These are phyloP conservation scores for Cotesia typhae DNA, from an alignment of 1,140 invertebrate genomes.

Conservation along the genomic window DNA sequence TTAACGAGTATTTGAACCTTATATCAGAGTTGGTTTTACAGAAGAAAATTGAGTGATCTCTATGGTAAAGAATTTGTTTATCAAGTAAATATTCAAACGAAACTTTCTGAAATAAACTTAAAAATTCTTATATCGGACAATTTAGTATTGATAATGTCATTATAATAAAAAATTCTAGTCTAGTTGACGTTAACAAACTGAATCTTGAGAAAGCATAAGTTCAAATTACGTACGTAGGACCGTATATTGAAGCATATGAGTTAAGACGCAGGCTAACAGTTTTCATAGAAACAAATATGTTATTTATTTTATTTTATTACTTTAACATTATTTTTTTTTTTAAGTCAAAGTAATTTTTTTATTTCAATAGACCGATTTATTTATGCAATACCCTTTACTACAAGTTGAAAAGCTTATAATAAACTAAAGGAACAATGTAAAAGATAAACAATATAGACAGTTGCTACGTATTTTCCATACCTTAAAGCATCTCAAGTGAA, in stretches of 20 bases:
- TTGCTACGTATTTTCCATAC: constrained; percentile 94
- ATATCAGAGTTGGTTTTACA: constrained; percentile 98
- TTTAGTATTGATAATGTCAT: constrained; percentile 90
- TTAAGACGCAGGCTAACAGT: constrained; percentile 82
- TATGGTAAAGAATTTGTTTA: constrained; percentile 96
- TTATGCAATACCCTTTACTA: constrained; percentile 96
- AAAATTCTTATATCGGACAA: constrained; percentile 93
- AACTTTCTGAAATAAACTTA: constrained; percentile 95
- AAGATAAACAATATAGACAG: constrained; percentile 94
- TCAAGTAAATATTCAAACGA: constrained; percentile 95
- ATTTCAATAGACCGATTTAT: constrained; percentile 86
- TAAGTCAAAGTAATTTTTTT: constrained; percentile 21
- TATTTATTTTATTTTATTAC: not conserved
- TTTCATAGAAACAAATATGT: constrained; percentile 86
- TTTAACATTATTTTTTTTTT: constrained; percentile 21
- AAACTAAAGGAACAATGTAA: constrained; percentile 96
- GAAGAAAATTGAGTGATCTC: too few species aligned
- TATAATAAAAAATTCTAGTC: constrained; percentile 97
- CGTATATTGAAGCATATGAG: constrained; percentile 96
- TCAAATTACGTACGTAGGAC: constrained; percentile 98
- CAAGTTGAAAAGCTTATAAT: constrained; percentile 92
- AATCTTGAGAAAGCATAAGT: constrained; percentile 93
- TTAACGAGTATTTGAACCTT: constrained; percentile 95
- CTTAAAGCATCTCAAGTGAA: too few species aligned
- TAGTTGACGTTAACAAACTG: constrained; percentile 78